A percentile compares a stretch with the other conserved stretches of the same genome.
Conservation (phyloP, 1,140 invertebrate genomes). For the Cyrtorhinus lividipennis region DNA sequence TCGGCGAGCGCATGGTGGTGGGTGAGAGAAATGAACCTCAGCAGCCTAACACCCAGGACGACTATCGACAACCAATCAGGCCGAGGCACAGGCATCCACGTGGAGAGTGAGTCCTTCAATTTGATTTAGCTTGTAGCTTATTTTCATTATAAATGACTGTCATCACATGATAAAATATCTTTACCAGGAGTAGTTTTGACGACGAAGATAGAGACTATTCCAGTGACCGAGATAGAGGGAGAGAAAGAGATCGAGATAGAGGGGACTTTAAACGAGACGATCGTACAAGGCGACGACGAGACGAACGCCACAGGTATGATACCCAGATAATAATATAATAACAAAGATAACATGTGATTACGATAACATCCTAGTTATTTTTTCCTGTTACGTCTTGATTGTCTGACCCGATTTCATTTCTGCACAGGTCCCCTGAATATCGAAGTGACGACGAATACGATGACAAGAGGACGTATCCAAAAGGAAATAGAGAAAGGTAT, state of each 20-base stretch:
- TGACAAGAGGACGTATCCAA: conserved; percentile 19
- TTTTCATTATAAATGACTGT: too few relatives aligned
- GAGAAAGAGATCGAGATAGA: conserved; percentile 1
- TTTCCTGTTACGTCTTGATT: not conserved
- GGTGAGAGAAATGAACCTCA: conserved; percentile 11
- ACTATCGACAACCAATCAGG: conserved; percentile 27
- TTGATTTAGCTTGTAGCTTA: not conserved
- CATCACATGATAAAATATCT: conserved; percentile 12
- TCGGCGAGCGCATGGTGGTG: conserved; percentile 17
- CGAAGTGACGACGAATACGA: conserved; percentile 26
- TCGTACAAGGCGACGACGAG: conserved; percentile 20
- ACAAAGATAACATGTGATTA: too few relatives aligned
- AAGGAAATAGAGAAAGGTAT: conserved; percentile 20
- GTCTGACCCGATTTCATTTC: conserved; percentile 4
- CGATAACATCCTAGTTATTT: not conserved
- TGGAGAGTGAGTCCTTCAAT: conserved; percentile 13
- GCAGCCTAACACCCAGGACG: conserved; percentile 21
- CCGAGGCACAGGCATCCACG: conserved; percentile 18
- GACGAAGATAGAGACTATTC: conserved; percentile 24
- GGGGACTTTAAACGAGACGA: conserved; percentile 20
- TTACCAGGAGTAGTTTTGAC: conserved; percentile 23
- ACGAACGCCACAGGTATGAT: conserved; percentile 22
- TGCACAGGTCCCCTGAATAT: conserved; percentile 24
- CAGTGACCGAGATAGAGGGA: conserved; percentile 20
- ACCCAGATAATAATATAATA: too few relatives aligned